Conservation (phyloP, 1,140 invertebrate genomes). For the Aphelinus certus region DNA sequence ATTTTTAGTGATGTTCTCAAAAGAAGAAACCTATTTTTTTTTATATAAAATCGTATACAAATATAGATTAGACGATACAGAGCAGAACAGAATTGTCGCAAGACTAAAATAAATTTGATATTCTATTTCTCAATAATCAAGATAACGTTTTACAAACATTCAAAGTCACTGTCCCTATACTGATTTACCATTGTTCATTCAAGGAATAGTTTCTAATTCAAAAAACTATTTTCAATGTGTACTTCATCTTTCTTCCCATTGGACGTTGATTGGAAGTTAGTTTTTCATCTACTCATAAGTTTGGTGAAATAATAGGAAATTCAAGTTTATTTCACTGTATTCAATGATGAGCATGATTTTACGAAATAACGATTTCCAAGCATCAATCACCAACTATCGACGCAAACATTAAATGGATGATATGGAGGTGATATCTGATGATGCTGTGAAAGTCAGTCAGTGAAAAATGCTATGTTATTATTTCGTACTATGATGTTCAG, state of each 20-base stretch:
- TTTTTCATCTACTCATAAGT: too few relatives aligned
- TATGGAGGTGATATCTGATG: conserved; percentile 54
- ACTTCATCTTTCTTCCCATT: not conserved
- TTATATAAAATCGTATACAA: conserved; percentile 34
- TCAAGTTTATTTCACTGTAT: too few relatives aligned
- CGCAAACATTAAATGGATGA: conserved; percentile 57
- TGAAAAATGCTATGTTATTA: conserved; percentile 30
- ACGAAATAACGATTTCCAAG: not conserved
- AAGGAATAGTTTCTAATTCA: too few relatives aligned
- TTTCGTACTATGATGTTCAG: conserved; percentile 18
- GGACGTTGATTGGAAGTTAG: too few relatives aligned
- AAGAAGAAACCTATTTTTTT: conserved; percentile 8
- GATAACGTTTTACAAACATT: conserved; percentile 26
- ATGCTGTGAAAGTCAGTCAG: conserved; percentile 57
- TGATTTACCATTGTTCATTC: too few relatives aligned
- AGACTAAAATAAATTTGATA: conserved; percentile 1
- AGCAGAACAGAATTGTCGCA: conserved; percentile 6
- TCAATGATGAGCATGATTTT: too few relatives aligned
- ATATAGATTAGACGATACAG: not conserved
- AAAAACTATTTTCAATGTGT: conserved; percentile 10
- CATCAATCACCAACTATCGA: conserved; percentile 45
- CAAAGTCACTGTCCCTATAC: too few relatives aligned
- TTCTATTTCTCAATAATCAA: conserved; percentile 15
- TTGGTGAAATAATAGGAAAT: too few relatives aligned
- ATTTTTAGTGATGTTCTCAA: conserved; percentile 7